Conservation (phyloP, 2,113 vertebrate species). For the Nothocercus nigrocapillus region DNA sequence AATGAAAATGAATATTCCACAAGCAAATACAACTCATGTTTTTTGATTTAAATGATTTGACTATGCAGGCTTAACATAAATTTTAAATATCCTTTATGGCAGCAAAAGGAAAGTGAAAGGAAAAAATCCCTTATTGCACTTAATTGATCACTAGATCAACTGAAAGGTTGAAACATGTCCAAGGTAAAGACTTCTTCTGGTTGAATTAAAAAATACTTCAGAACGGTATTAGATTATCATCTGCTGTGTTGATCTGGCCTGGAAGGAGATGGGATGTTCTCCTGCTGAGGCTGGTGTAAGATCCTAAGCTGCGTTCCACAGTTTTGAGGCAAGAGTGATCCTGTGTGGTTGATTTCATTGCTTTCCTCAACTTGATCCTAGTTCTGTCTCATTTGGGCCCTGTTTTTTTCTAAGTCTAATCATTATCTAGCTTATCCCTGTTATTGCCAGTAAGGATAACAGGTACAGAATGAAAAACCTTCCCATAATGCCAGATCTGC, state of each 20-base stretch:
- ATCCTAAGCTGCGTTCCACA: neutral
- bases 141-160: neutral
- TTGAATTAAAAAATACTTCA: neutral
- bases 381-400: neutral
- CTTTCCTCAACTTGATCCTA: neutral
- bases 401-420: neutral
- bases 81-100: neutral
- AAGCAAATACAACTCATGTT: neutral
- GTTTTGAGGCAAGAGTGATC: neutral
- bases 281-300: neutral
- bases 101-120: neutral
- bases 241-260: rapidly evolving
- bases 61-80: neutral
- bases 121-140: neutral
- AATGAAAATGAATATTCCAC: neutral
- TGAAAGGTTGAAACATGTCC: neutral
- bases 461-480: neutral
- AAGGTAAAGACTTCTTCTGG: neutral
- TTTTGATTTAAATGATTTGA: neutral
- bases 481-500: neutral
- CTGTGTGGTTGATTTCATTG: neutral
- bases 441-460: neutral
- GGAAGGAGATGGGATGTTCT: neutral
- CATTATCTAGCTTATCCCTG: neutral
- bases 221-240: neutral